Base-by-base conservation (phyloP, 1,140 invertebrate species). In the Brachionus rotundiformis region DNA sequence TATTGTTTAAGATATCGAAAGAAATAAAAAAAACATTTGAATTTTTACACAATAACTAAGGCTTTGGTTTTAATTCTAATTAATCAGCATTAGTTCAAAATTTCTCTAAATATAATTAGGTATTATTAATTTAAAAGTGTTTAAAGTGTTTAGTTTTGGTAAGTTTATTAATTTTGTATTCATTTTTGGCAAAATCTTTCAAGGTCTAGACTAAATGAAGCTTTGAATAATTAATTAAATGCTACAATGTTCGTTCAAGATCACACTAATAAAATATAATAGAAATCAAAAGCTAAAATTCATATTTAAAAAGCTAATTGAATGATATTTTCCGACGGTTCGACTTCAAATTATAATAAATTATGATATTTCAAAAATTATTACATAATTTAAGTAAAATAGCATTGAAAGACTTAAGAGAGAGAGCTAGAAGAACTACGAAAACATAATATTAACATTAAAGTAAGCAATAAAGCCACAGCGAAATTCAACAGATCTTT, bases 401-500 rank as follows among this genome's bases (percentile, higher is more conserved):
- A 36, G 31, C 27, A 33, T 68, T 68, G 63, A 68, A 68, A 36
- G 8, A 33, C 19, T 33, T 8, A 68, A 68, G 27, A 33, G 31
- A 68, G 29, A 36, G 63, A 68, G n/a, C 29, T 36, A 36, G 33
- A 36, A 68, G 31, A 36, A 49, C 16, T 44, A 77, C 23, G 44
- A 54, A 54, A 49, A 59, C 73, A 49, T 77, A 49, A 47, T 47
- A 77, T 59, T 59, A 33, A 49, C 39, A 47, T 47, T 59, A 77
- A 29, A 77, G 73, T n/a, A 49, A 77, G 29, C 29, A 59, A 49
- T 41, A 54, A 29, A 59, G 7, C 27, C 36, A 49, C 39, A 59
- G 39, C 73, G 73, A 77, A 49, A 54, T 77, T 59, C 73, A 54
- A 77, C 49, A 49, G 73, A 49, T 77, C 65, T 68, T 54, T 54